phyloP scores from a whole-genome alignment of 2,113 vertebrate species.

The Lophius piscatorius region DNA sequence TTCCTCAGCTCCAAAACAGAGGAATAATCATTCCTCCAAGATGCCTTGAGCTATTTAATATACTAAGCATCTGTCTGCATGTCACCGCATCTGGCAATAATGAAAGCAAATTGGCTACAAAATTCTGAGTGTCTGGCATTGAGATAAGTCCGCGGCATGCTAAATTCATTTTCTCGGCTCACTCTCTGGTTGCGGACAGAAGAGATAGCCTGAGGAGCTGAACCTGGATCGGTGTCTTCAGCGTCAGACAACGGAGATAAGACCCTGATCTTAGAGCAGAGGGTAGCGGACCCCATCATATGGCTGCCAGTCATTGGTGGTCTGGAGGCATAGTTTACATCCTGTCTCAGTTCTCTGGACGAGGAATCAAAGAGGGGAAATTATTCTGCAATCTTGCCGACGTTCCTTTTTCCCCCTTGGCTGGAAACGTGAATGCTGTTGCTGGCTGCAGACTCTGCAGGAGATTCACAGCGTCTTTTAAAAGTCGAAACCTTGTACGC shows the following conservation, averaged over 20 bases:
- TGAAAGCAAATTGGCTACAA: slow-evolving; percentile 84
- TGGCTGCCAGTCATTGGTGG: slow-evolving; percentile 72
- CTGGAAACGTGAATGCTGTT: slow-evolving; percentile 69
- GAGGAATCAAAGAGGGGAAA: slow-evolving; percentile 83
- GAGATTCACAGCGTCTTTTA: slow-evolving; percentile 30
- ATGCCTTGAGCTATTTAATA: slow-evolving; percentile 67
- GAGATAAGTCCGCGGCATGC: slow-evolving; percentile 78
- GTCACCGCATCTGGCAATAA: slow-evolving; percentile 86
- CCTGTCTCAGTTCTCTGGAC: slow-evolving; percentile 80
- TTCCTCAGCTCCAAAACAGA: slow-evolving; percentile 52
- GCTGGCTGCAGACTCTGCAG: slow-evolving; percentile 37
- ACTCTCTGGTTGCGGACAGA: slow-evolving; percentile 53
- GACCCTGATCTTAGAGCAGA: slow-evolving; percentile 56
- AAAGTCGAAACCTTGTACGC: slow-evolving; percentile 41
- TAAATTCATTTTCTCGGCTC: slow-evolving; percentile 79
- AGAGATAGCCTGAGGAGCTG: slow-evolving; percentile 40
- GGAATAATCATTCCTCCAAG: slow-evolving; percentile 53
- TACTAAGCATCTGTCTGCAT: slow-evolving; percentile 77
- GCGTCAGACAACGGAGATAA: slow-evolving; percentile 24
- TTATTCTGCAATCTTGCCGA: slow-evolving; percentile 79
- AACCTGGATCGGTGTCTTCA: slow-evolving; percentile 45
- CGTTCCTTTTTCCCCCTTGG: slow-evolving; percentile 73
- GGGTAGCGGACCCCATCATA: slow-evolving; percentile 3
- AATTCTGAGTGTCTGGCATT: slow-evolving; percentile 81
- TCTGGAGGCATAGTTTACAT: slow-evolving; percentile 81